Evolutionary conservation across 2,888 invertebrate species (phyloP).

Genomic region (Tachystola acroxantha): DNA sequence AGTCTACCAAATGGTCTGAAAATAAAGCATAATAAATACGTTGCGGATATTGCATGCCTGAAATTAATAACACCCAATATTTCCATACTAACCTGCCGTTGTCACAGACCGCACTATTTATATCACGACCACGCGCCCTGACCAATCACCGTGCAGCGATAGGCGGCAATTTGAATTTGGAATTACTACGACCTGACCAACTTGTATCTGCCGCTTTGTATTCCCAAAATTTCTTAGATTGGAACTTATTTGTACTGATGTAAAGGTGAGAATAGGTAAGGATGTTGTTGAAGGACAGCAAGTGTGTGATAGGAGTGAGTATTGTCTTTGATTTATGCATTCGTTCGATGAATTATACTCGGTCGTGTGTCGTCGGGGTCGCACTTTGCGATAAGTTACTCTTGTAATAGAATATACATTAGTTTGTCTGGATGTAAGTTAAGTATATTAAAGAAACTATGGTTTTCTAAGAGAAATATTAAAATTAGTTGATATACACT

Average conservation of each 20-base stretch:
- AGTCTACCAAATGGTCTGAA: too few relatives aligned
- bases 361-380: slow-evolving; percentile 52
- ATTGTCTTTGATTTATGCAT: slow-evolving; percentile 71
- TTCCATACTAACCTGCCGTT: slow-evolving; percentile 53
- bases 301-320: slow-evolving; percentile 32
- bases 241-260: not conserved
- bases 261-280: slow-evolving; percentile 18
- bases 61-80: slow-evolving; percentile 26
- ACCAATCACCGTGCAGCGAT: slow-evolving; percentile 69
- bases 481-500: too few relatives aligned
- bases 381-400: slow-evolving; percentile 48
- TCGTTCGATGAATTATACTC: slow-evolving; percentile 71
- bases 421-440: slow-evolving; percentile 16
- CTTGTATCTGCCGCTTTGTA: slow-evolving; percentile 23
- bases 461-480: too few relatives aligned
- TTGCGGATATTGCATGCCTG: slow-evolving; percentile 14
- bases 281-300: slow-evolving; percentile 10
- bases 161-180: slow-evolving; percentile 70
- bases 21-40: too few relatives aligned
- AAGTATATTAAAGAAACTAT: too few relatives aligned
- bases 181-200: slow-evolving; percentile 49
- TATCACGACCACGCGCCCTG: slow-evolving; percentile 65
- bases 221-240: slow-evolving; percentile 16
- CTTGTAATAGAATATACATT: slow-evolving; percentile 2
- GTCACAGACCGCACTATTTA: slow-evolving; percentile 68